Percentiles rank a stretch among this genome's conserved stretches.
Conservation (phyloP, 2,113 vertebrate species). For the Melanerpes aurifrons region DNA sequence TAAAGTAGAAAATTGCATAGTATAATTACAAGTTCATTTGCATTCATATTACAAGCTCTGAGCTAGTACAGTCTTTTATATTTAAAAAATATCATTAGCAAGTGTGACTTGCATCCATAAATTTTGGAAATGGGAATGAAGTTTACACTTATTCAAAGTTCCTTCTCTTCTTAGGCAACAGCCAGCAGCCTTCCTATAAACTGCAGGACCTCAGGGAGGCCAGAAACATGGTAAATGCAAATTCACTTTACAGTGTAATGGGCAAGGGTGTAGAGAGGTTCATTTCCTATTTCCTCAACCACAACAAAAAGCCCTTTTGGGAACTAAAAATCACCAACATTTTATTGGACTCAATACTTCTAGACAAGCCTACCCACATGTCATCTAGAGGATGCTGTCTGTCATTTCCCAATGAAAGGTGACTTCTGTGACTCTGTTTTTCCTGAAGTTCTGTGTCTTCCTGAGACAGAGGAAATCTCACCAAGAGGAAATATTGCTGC, state of each 20-base stretch:
- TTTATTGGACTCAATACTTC: background rate
- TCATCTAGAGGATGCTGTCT: background rate
- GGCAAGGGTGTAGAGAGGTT: background rate
- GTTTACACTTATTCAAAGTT: background rate
- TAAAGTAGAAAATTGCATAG: conserved; percentile 80
- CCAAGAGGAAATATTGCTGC: background rate
- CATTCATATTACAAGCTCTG: conserved; percentile 82
- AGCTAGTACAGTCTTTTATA: conserved; percentile 78
- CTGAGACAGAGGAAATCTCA: background rate
- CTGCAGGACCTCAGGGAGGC: background rate
- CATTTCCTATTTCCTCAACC: background rate
- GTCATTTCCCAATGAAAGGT: background rate
- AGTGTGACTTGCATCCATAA: conserved; percentile 75
- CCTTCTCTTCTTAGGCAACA: background rate
- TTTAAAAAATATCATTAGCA: conserved; percentile 73
- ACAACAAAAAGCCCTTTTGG: background rate
- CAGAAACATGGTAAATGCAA: background rate
- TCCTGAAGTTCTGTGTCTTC: background rate
- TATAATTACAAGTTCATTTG: conserved; percentile 86
- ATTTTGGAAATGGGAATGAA: conserved; percentile 52
- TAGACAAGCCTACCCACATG: background rate
- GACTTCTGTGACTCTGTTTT: background rate
- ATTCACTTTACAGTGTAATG: background rate
- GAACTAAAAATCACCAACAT: background rate
- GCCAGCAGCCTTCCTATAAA: background rate